Conservation (phyloP, 2,113 vertebrate species). For the Oryzias melastigma region DNA sequence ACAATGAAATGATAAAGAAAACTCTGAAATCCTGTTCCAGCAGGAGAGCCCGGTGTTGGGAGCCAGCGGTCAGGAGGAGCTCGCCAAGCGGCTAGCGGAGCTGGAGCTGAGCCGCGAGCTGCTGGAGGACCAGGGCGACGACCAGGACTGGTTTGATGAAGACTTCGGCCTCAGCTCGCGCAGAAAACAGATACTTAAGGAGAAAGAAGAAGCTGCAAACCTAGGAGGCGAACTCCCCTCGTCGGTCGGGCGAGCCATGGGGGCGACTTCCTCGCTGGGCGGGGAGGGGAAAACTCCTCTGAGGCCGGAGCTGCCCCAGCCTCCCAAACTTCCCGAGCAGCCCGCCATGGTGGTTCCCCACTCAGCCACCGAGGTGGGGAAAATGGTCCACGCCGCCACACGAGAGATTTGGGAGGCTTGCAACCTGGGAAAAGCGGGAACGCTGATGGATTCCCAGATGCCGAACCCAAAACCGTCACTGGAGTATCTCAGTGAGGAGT, state of each 20-base stretch:
- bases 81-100: constrained; percentile 90
- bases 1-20: background rate
- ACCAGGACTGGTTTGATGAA: constrained; percentile 98
- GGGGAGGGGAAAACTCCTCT: constrained; percentile 72
- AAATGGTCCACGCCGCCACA: constrained; percentile 83
- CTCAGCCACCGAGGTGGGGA: constrained; percentile 83
- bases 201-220: constrained; percentile 55
- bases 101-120: constrained; percentile 90
- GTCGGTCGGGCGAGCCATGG: constrained; percentile 26
- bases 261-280: constrained; percentile 27
- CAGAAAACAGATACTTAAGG: constrained; percentile 80
- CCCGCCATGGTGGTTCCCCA: constrained; percentile 88
- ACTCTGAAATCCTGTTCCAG: background rate
- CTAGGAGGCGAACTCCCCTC: constrained; percentile 39
- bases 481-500: constrained; percentile 67
- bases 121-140: constrained; percentile 86
- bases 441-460: constrained; percentile 53
- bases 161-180: constrained; percentile 93
- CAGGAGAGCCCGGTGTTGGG: constrained; percentile 92
- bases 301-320: constrained; percentile 76
- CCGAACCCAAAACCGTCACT: constrained; percentile 67
- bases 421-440: constrained; percentile 76
- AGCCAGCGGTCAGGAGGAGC: constrained; percentile 88
- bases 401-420: constrained; percentile 89
- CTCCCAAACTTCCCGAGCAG: constrained; percentile 81